Evolutionary conservation across 2,797 vertebrate genomes (phyloP).

Genomic region (Anniella stebbinsi): DNA sequence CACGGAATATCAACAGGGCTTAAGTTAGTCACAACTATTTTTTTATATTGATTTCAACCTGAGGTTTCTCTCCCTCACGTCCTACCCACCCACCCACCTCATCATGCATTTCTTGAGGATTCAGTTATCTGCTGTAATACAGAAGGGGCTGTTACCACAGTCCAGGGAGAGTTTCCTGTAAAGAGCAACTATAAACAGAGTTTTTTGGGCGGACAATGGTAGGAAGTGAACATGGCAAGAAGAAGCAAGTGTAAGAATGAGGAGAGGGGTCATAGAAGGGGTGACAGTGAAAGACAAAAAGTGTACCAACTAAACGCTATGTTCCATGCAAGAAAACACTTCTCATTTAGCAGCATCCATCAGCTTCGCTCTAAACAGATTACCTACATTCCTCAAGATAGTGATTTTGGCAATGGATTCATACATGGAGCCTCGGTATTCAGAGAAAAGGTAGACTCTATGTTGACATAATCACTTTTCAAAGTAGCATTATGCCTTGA

Average conservation of each 20-base stretch:
- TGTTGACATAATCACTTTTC: not conserved
- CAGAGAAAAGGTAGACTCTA: not conserved
- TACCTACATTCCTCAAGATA: constrained; percentile 12
- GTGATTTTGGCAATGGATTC: not conserved
- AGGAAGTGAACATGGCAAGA: not conserved
- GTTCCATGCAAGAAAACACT: not conserved
- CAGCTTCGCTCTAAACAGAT: not conserved
- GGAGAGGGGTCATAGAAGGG: not conserved
- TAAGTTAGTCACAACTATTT: not conserved
- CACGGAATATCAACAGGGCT: not conserved
- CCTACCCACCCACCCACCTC: no score
- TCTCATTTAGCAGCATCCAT: not conserved
- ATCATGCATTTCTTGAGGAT: not conserved
- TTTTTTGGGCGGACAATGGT: not conserved
- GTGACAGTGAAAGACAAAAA: not conserved
- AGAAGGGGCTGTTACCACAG: not conserved
- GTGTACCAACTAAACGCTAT: not conserved
- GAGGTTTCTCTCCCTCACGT: not conserved
- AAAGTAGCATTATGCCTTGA: constrained; percentile 24
- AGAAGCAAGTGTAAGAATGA: not conserved
- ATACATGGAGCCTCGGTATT: not conserved
- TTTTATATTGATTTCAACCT: not conserved
- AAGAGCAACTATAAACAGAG: not conserved
- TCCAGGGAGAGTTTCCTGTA: not conserved
- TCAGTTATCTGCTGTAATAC: not conserved